phyloP scores from a whole-genome alignment of 2,888 invertebrate genomes.

The Cryptocephalus moraei region DNA sequence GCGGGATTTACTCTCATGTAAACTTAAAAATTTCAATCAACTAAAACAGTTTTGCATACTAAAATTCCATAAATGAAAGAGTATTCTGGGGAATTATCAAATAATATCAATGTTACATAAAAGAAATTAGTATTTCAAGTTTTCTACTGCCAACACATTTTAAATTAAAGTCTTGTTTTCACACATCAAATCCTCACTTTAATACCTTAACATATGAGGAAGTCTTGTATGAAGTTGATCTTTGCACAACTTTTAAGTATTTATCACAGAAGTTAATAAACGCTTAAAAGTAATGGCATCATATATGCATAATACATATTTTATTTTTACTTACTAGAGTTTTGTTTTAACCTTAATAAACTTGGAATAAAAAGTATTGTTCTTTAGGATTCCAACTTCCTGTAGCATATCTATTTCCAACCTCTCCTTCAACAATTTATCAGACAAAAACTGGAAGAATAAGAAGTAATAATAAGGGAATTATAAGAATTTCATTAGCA shows the following conservation, averaged over 20 bases:
- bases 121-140: too few species aligned
- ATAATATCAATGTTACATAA: too few species aligned
- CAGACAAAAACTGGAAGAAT: conserved; percentile 54
- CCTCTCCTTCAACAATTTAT: conserved; percentile 81
- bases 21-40: too few species aligned
- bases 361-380: conserved; percentile 83
- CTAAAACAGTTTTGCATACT: too few species aligned
- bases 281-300: too few species aligned
- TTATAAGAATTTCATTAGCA: neutral
- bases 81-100: too few species aligned
- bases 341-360: conserved; percentile 98
- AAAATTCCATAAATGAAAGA: too few species aligned
- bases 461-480: neutral
- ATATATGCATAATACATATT: too few species aligned
- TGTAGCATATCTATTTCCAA: conserved; percentile 89
- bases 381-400: conserved; percentile 82
- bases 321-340: conserved; percentile 72
- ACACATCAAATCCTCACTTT: conserved; percentile 1
- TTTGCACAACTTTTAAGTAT: too few species aligned
- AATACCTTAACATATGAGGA: neutral
- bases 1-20: too few species aligned
- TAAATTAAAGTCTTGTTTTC: neutral
- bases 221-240: neutral
- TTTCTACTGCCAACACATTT: too few species aligned
- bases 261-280: too few species aligned